Evolutionary conservation across 2,888 invertebrate species (phyloP).

Genomic region (Brenthis daphne): DNA sequence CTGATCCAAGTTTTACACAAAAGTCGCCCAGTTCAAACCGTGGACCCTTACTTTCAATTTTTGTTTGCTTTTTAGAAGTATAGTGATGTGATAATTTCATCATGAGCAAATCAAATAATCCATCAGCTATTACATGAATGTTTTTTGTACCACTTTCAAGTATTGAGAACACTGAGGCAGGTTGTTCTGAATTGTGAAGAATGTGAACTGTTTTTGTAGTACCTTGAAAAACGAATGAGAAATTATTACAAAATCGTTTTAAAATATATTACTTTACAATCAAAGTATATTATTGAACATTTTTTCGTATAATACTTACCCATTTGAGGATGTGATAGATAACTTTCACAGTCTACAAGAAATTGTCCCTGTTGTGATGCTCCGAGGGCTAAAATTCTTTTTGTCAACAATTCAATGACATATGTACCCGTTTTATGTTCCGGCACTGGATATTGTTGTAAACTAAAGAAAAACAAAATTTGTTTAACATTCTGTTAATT

Average conservation of each 20-base stretch:
- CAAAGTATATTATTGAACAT: not conserved
- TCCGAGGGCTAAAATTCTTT: constrained; percentile 92
- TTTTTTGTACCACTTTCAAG: constrained; percentile 93
- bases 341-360: constrained; percentile 97
- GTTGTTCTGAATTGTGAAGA: constrained; percentile 97
- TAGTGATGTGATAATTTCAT: constrained; percentile 94
- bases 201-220: constrained; percentile 93
- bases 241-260: not conserved
- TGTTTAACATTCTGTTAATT: not conserved
- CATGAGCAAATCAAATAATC: constrained; percentile 94
- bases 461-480: constrained; percentile 60
- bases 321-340: constrained; percentile 89
- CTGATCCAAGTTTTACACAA: constrained; percentile 95
- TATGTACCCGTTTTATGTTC: constrained; percentile 96
- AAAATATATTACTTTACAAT: too few species aligned
- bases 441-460: constrained; percentile 93
- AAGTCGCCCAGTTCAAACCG: constrained; percentile 95
- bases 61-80: constrained; percentile 93
- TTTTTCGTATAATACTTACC: constrained; percentile 56
- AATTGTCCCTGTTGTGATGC: constrained; percentile 95
- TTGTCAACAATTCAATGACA: constrained; percentile 92
- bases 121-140: constrained; percentile 94
- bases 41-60: constrained; percentile 94
- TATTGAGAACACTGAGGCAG: constrained; percentile 95
- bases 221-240: constrained; percentile 64